Evolutionary conservation across 1,140 invertebrate genomes (phyloP), one percentile per base, ranked within the genome.

Genomic region (Tetragonula clypearis): DNA sequence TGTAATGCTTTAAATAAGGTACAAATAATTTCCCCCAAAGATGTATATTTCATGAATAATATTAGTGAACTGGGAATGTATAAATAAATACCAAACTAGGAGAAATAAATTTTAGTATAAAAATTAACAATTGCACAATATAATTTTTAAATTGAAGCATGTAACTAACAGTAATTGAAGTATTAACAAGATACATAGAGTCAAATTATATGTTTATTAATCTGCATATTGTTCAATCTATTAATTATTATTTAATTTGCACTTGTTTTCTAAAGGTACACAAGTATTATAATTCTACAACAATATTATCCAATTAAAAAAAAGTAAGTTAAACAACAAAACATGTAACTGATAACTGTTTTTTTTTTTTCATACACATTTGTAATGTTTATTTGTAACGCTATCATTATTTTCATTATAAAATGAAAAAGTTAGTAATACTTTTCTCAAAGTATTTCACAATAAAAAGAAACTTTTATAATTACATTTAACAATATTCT

Each of bases 31-130:
- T 0, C 5, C 23, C 15, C 73, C 73, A 73, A 58, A 6, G 30
- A 30, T 6, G 19, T 74, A 30, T 58, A 72, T 65, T 41, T 60
- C 49, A 84, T 53, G n/a, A 71, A 56, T 62, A 62, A 23, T 11
- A 62, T 68, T 58, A 35, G 79, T 76, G 35, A 26, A 75, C 41
- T 76, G 41, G 87, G 87, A 89, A 88, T 89, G 87, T 88, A 86
- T 81, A 56, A 89, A 86, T 80, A 86, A 86, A 86, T 86, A 87
- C 58, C 23, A 81, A 75, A 76, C 35, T 77, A 83, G 60, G 35
- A 71, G 11, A 30, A 30, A 72, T 53, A 19, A 4, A 56, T 76
- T 86, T 65, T 71, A 53, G 21, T 77, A 81, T 55, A 75, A 14
- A 35, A 69, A 74, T 74, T 73, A 75, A 73, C 30, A 74, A 85